Evolutionary conservation across 2,113 vertebrate species (phyloP).

Genomic region (Tautogolabrus adspersus): DNA sequence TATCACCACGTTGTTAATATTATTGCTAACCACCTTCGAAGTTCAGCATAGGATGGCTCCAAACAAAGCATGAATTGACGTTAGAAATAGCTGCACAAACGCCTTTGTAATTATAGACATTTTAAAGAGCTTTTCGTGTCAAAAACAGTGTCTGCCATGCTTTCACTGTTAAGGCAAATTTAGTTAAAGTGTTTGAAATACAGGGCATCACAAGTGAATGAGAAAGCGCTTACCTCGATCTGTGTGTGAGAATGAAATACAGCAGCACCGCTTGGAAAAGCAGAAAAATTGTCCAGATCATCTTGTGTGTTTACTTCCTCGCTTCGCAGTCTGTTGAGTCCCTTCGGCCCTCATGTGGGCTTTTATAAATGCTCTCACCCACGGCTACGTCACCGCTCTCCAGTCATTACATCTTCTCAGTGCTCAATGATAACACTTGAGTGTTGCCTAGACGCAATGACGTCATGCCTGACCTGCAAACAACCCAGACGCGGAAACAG

Average conservation of each 20-base stretch:
- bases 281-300: constrained; percentile 79
- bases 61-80: background rate
- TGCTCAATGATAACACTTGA: background rate
- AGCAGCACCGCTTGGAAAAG: constrained; percentile 67
- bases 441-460: background rate
- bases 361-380: constrained; percentile 24
- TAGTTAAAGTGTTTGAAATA: background rate
- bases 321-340: background rate
- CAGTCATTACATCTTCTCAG: background rate
- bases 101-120: background rate
- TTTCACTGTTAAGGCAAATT: background rate
- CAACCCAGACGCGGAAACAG: background rate
- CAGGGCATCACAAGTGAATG: too few relatives aligned
- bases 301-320: constrained; percentile 40
- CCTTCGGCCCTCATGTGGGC: background rate
- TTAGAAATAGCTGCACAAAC: background rate
- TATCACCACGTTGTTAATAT: background rate
- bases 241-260: constrained; percentile 68
- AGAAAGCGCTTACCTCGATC: constrained; percentile 72
- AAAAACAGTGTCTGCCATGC: background rate
- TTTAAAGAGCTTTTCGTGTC: too few relatives aligned
- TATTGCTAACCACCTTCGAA: too few relatives aligned
- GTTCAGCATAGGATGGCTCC: too few relatives aligned
- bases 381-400: constrained; percentile 5
- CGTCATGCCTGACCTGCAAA: background rate